Conservation (phyloP, 1,140 invertebrate genomes). For the Drosophila saltans region DNA sequence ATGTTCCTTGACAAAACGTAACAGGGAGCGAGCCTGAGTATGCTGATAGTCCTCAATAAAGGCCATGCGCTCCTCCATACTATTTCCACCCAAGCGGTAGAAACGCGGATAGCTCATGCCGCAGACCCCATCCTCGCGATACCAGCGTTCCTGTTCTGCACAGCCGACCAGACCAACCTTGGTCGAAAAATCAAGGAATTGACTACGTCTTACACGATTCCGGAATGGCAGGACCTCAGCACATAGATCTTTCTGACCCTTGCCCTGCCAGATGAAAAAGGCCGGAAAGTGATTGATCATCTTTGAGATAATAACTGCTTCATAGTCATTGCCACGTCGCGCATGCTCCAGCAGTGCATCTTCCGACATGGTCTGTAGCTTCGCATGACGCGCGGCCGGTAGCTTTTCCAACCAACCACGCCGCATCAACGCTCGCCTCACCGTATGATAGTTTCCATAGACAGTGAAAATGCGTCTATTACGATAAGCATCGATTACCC, state of each 20-base stretch:
- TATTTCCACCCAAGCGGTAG: slow-evolving; percentile 84
- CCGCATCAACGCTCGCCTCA: slow-evolving; percentile 84
- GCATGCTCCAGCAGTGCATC: slow-evolving; percentile 69
- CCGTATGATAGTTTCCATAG: slow-evolving; percentile 72
- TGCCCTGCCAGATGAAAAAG: slow-evolving; percentile 86
- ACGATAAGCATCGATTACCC: slow-evolving; percentile 78
- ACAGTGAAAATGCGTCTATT: slow-evolving; percentile 78
- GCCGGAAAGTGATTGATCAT: slow-evolving; percentile 85
- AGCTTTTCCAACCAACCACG: slow-evolving; percentile 87
- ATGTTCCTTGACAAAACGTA: slow-evolving; percentile 89
- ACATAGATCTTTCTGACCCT: slow-evolving; percentile 67
- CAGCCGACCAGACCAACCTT: slow-evolving; percentile 86
- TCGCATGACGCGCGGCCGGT: slow-evolving; percentile 62
- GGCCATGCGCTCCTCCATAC: slow-evolving; percentile 82
- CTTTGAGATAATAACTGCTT: slow-evolving; percentile 84
- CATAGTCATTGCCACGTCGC: slow-evolving; percentile 73
- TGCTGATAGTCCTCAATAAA: slow-evolving; percentile 87
- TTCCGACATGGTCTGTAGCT: slow-evolving; percentile 79
- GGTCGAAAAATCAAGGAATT: slow-evolving; percentile 85
- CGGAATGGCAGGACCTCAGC: slow-evolving; percentile 83
- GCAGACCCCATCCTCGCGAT: slow-evolving; percentile 84
- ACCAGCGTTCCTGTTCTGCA: slow-evolving; percentile 86
- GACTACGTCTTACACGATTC: slow-evolving; percentile 84
- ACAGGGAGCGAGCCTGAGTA: slow-evolving; percentile 91
- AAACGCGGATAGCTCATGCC: slow-evolving; percentile 85